Conservation (phyloP, 2,113 vertebrate genomes). For the Dasyornis broadbenti region DNA sequence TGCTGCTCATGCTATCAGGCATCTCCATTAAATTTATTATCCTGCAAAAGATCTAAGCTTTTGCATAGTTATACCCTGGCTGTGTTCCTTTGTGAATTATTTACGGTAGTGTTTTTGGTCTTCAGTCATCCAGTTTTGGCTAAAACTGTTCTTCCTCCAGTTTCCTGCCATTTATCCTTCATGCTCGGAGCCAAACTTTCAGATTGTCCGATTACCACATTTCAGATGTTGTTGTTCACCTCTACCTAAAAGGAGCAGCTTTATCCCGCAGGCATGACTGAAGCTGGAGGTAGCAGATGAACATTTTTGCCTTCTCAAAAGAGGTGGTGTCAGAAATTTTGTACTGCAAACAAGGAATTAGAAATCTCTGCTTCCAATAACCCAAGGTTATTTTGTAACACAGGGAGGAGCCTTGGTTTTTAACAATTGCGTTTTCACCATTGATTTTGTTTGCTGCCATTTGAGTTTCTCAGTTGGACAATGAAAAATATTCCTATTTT, state of each 20-base stretch:
- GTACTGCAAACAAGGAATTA: not conserved
- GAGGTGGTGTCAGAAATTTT: not conserved
- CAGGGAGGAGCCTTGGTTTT: not conserved
- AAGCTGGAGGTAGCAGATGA: not conserved
- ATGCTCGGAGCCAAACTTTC: not conserved
- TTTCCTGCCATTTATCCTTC: conserved; percentile 57
- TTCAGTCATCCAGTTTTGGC: conserved; percentile 29
- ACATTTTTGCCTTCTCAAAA: not conserved
- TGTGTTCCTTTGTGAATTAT: conserved; percentile 46
- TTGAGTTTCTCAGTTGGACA: not conserved
- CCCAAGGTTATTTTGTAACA: not conserved
- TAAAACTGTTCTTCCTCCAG: conserved; percentile 1
- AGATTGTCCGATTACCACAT: not conserved
- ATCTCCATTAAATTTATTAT: conserved; percentile 49
- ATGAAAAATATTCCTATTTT: not conserved
- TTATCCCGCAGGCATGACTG: not conserved
- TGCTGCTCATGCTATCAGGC: conserved; percentile 5
- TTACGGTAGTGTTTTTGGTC: conserved; percentile 58
- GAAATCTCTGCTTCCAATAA: conserved; percentile 2
- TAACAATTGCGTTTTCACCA: not conserved
- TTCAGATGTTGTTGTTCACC: not conserved
- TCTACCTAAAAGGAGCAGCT: not conserved
- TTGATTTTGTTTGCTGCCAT: not conserved
- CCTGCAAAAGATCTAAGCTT: conserved; percentile 37
- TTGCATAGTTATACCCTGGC: conserved; percentile 19